These are phyloP conservation scores for Buceros bicornis DNA, from an alignment of 2,797 vertebrate genomes.

Conservation along the genomic window DNA sequence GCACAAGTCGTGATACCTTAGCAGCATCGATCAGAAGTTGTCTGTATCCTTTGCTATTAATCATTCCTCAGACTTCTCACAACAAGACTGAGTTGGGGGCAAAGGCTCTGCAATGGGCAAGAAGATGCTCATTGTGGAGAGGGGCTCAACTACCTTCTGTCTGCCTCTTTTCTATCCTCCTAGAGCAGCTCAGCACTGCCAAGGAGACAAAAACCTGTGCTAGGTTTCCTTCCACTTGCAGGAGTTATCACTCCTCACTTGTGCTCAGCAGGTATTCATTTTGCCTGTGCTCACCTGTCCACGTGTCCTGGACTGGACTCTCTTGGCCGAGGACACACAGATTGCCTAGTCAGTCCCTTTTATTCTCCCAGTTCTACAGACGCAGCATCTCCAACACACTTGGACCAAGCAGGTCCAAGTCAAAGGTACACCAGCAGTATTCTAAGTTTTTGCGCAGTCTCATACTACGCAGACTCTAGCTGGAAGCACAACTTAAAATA, in stretches of 20 bases:
- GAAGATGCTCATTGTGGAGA: not conserved
- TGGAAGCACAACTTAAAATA: not conserved
- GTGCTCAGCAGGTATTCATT: not conserved
- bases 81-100: rapidly evolving
- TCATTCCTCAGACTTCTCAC: not conserved
- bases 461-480: not conserved
- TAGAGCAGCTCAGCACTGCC: not conserved
- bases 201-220: not conserved
- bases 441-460: not conserved
- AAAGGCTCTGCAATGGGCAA: not conserved
- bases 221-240: not conserved
- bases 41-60: not conserved
- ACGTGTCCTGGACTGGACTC: not conserved
- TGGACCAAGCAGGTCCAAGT: not conserved
- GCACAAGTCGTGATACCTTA: not conserved
- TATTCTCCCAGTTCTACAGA: not conserved
- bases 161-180: not conserved
- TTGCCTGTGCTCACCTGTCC: not conserved
- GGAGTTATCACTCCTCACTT: not conserved
- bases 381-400: not conserved
- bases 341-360: not conserved
- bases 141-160: not conserved
- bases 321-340: not conserved
- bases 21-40: not conserved
- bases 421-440: not conserved